These are phyloP conservation scores for Hypomecis punctinalis DNA, from an alignment of 2,888 invertebrate genomes.

Conservation along the genomic window DNA sequence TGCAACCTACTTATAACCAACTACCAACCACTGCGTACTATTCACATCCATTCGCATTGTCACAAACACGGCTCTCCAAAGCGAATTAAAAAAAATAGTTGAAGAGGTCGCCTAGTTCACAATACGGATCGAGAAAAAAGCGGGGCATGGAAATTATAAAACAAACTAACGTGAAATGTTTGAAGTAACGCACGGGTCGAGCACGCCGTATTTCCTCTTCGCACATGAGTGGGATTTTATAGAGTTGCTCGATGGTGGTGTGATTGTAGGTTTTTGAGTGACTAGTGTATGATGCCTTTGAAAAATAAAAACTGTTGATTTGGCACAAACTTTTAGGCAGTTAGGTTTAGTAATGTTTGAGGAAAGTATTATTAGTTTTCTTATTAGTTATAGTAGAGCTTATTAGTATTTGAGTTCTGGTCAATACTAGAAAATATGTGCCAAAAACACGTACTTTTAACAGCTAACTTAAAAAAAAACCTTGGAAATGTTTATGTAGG, in stretches of 20 bases:
- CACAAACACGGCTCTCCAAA: constrained; percentile 41
- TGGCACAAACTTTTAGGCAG: too few relatives aligned
- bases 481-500: too few relatives aligned
- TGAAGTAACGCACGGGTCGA: constrained; percentile 71
- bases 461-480: too few relatives aligned
- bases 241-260: constrained; percentile 46
- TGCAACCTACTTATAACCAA: constrained; percentile 40
- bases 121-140: constrained; percentile 52
- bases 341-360: too few relatives aligned
- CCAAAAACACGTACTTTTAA: too few relatives aligned
- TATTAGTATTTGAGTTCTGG: too few relatives aligned
- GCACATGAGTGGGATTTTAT: constrained; percentile 51
- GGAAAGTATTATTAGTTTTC: too few relatives aligned
- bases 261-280: constrained; percentile 14
- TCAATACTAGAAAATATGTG: too few relatives aligned
- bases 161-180: constrained; percentile 72
- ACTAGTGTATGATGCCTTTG: not conserved
- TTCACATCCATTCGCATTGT: constrained; percentile 40
- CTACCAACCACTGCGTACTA: constrained; percentile 29
- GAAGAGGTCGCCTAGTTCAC: constrained; percentile 46
- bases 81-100: constrained; percentile 42
- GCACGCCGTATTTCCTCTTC: constrained; percentile 75
- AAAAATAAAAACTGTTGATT: too few relatives aligned
- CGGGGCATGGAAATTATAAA: constrained; percentile 66
- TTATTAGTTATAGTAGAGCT: too few relatives aligned